Conservation (phyloP, 2,797 vertebrate species). For the Myotis planiceps region DNA sequence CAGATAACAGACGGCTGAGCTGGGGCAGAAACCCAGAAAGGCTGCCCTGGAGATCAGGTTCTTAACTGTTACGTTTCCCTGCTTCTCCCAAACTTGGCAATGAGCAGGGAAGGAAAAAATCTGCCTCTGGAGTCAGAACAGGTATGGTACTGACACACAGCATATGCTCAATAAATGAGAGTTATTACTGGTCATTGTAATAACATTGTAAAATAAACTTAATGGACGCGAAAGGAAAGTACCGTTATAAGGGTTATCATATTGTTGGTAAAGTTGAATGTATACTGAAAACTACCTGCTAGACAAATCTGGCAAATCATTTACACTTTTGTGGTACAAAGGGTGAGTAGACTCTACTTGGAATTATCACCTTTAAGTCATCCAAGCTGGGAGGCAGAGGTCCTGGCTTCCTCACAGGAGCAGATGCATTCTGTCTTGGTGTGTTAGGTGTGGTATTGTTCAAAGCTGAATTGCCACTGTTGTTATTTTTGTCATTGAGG, state of each 20-base stretch:
- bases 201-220: not conserved
- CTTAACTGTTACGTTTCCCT: not conserved
- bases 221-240: not conserved
- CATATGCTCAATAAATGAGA: not conserved
- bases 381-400: constrained; percentile 94
- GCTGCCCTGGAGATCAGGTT: not conserved
- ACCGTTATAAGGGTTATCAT: not conserved
- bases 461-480: constrained; percentile 85
- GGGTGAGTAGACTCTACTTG: not conserved
- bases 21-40: not conserved
- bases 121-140: not conserved
- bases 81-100: not conserved
- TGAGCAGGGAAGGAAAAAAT: not conserved
- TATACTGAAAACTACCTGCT: not conserved
- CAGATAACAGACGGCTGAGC: not conserved
- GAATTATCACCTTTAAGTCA: constrained; percentile 94
- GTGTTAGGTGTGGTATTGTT: constrained; percentile 83
- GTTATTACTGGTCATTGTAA: not conserved
- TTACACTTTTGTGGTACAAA: not conserved
- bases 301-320: not conserved
- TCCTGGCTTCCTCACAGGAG: constrained; percentile 87
- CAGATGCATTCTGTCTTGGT: constrained; percentile 82
- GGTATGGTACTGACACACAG: not conserved
- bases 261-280: not conserved
- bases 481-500: constrained; percentile 90